These are phyloP conservation scores for Sebastes flavidus DNA, from an alignment of 2,797 vertebrate genomes.

Conservation along the genomic window DNA sequence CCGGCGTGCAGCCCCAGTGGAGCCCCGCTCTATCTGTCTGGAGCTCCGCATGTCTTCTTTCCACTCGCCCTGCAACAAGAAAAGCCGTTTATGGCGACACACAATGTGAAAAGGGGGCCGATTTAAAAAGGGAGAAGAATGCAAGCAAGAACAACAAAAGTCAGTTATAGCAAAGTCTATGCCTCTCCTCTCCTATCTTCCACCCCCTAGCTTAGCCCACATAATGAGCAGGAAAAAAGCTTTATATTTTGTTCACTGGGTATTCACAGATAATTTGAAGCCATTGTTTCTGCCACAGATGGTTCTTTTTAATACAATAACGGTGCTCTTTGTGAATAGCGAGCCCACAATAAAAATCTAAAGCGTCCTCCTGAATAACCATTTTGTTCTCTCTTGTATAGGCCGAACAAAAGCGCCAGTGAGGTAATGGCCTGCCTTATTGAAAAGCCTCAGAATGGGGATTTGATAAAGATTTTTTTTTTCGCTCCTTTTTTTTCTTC, in stretches of 20 bases:
- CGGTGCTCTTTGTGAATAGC: constrained; percentile 98
- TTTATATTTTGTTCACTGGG: constrained; percentile 99
- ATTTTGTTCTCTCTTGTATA: constrained; percentile 99
- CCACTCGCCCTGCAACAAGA: constrained; percentile 92
- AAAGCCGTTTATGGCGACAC: constrained; percentile 98
- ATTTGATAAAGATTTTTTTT: constrained; percentile 98
- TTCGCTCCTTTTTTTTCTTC: constrained; percentile 65
- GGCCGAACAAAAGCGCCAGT: constrained; percentile 99
- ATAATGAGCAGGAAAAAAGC: constrained; percentile 97
- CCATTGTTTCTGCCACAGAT: constrained; percentile 99
- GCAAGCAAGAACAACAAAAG: constrained; percentile 99
- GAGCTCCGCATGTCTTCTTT: constrained; percentile 75
- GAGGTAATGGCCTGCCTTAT: constrained; percentile 99
- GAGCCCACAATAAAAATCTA: constrained; percentile 99
- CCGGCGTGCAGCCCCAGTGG: constrained; percentile 66
- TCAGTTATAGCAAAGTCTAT: constrained; percentile 91
- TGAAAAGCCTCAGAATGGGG: constrained; percentile 98
- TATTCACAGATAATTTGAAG: constrained; percentile 99
- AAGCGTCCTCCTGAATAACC: constrained; percentile 99
- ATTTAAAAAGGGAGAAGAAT: constrained; percentile 97
- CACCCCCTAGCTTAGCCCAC: constrained; percentile 92
- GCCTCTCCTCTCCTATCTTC: constrained; percentile 85
- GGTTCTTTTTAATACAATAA: constrained; percentile 99
- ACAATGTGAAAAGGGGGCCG: constrained; percentile 95
- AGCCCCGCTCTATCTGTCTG: constrained; percentile 78